phyloP scores from a whole-genome alignment of 1,140 invertebrate genomes.

The Tetranychus cinnabarinus region DNA sequence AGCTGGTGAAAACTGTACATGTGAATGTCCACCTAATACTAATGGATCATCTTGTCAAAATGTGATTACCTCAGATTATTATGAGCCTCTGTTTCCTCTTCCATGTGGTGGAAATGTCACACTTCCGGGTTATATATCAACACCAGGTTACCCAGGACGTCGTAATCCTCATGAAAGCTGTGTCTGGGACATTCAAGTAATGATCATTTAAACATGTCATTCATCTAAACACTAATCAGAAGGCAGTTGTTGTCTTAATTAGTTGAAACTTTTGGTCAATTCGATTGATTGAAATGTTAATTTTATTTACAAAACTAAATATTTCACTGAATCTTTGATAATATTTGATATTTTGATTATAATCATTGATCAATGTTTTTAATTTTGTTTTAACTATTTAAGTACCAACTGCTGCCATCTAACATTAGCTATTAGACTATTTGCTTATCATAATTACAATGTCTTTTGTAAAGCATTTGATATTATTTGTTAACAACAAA shows the following conservation, averaged over 20 bases:
- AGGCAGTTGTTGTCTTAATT: too few relatives aligned
- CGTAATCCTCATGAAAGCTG: conserved; percentile 3
- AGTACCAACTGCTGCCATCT: too few relatives aligned
- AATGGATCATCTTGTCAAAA: conserved; percentile 9
- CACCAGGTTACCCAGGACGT: conserved; percentile 9
- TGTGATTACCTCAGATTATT: conserved; percentile 5
- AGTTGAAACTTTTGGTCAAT: not conserved
- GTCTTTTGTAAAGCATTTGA: too few relatives aligned
- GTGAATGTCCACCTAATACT: conserved; percentile 13
- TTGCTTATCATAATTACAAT: too few relatives aligned
- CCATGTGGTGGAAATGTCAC: conserved; percentile 12
- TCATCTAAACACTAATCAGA: not conserved
- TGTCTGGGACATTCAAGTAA: conserved; percentile 9
- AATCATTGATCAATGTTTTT: not conserved
- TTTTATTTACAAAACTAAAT: not conserved
- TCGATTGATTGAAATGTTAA: not conserved
- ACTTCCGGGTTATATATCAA: conserved; percentile 4
- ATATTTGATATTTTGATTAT: not conserved
- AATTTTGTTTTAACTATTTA: not conserved
- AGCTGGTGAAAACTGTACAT: conserved; percentile 2
- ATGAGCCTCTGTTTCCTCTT: not conserved
- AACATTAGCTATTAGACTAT: too few relatives aligned
- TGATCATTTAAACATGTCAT: not conserved
- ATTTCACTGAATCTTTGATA: not conserved
- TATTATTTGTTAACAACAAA: too few relatives aligned